Conservation (phyloP, 2,113 vertebrate species). For the Pycnonotus jocosus region DNA sequence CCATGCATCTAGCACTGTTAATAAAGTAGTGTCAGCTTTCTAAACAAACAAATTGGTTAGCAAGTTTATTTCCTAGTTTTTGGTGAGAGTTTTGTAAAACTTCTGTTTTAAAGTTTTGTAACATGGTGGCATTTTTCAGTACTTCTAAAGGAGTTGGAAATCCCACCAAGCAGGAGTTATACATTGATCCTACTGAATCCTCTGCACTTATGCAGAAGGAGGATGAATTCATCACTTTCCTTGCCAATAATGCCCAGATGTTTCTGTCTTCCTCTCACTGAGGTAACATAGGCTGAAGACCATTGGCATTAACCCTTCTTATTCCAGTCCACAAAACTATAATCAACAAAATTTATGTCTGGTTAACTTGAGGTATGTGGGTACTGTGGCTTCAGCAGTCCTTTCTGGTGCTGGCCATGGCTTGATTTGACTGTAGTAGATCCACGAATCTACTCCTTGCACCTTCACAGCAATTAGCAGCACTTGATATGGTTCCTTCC, state of each 20-base stretch:
- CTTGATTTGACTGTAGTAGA: neutral
- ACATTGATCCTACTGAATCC: neutral
- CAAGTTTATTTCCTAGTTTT: neutral
- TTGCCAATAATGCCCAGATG: neutral
- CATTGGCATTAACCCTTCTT: neutral
- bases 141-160: neutral
- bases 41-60: neutral
- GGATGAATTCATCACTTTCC: neutral
- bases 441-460: neutral
- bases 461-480: neutral
- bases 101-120: neutral
- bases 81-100: neutral
- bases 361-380: neutral
- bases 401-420: neutral
- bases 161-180: neutral
- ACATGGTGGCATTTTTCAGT: neutral
- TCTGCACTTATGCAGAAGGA: neutral
- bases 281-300: neutral
- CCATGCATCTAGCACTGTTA: neutral
- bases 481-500: neutral
- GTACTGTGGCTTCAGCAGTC: neutral
- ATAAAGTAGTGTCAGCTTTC: neutral
- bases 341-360: neutral
- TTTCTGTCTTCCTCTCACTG: neutral
- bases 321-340: neutral